Evolutionary conservation across 2,888 invertebrate genomes (phyloP).

Genomic region (Morpho achilles): DNA sequence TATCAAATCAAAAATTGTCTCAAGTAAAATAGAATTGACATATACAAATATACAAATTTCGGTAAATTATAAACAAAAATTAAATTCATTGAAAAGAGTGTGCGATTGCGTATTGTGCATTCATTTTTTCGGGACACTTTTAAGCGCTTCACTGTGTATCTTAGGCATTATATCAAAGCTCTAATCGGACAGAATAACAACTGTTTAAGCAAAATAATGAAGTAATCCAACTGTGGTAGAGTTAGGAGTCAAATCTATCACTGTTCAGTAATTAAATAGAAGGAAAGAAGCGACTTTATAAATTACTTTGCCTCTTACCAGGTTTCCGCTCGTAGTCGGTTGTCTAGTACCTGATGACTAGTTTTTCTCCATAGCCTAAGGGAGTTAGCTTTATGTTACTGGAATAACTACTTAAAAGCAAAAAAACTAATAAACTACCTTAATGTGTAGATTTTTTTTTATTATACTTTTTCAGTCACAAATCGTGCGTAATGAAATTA

Average conservation of each 20-base stretch:
- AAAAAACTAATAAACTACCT: no score
- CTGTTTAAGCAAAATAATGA: neutral
- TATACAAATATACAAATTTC: no score
- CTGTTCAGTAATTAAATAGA: constrained; percentile 5
- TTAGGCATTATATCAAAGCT: neutral
- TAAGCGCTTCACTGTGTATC: no score
- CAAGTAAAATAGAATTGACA: no score
- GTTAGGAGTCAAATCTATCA: neutral
- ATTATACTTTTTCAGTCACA: no score
- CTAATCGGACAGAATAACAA: neutral
- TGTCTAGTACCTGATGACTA: constrained; percentile 13
- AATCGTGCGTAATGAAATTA: no score
- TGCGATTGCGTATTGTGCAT: no score
- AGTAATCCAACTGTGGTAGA: neutral
- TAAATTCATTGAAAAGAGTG: no score
- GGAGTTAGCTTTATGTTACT: constrained; percentile 15
- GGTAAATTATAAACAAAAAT: no score
- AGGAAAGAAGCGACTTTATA: constrained; percentile 10
- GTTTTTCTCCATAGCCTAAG: constrained; percentile 14
- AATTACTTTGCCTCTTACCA: constrained; percentile 12
- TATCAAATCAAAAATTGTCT: no score
- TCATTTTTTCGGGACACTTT: no score
- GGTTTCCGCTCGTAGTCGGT: constrained; percentile 12
- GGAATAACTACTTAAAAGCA: constrained; percentile 3
- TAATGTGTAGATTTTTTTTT: no score